phyloP scores from a whole-genome alignment of 2,113 vertebrate genomes.

The Tragelaphus buxtoni region DNA sequence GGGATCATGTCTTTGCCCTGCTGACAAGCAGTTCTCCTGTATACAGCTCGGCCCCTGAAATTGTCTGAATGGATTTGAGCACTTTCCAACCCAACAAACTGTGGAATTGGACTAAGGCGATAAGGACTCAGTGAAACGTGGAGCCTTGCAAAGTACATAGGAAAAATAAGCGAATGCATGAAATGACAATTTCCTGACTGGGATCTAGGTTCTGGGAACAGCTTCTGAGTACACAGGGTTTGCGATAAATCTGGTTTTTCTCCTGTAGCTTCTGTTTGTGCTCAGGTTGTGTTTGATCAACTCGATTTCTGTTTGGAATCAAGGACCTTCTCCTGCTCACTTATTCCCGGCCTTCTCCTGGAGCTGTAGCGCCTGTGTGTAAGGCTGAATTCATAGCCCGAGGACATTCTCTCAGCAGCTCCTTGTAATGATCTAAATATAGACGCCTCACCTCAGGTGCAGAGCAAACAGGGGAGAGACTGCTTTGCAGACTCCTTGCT shows the following conservation, averaged over 20 bases:
- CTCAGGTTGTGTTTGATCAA: constrained; percentile 58
- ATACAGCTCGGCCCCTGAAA: background rate
- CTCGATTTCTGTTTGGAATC: constrained; percentile 64
- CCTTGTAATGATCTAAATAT: constrained; percentile 64
- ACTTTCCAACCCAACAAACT: constrained; percentile 71
- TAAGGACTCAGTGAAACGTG: constrained; percentile 68
- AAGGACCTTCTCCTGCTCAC: constrained; percentile 28
- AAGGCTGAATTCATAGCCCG: constrained; percentile 54
- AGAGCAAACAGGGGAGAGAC: background rate
- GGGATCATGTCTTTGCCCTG: background rate
- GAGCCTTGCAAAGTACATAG: constrained; percentile 36
- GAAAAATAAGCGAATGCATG: constrained; percentile 43
- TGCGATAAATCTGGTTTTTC: constrained; percentile 62
- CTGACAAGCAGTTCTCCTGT: background rate
- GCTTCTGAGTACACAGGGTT: constrained; percentile 53
- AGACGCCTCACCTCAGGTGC: constrained; percentile 28
- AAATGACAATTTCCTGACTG: constrained; percentile 72
- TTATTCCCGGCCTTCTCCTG: constrained; percentile 37
- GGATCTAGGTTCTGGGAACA: constrained; percentile 59
- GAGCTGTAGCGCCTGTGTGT: background rate
- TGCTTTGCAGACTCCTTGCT: background rate
- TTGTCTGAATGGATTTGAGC: constrained; percentile 47
- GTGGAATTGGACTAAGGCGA: constrained; percentile 68
- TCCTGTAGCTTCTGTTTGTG: constrained; percentile 24
- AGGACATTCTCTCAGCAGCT: constrained; percentile 58